Evolutionary conservation across 30 jellyfish, hydroid and myxozoan genomes (phyloP).

Genomic region (Mastigias papua): DNA sequence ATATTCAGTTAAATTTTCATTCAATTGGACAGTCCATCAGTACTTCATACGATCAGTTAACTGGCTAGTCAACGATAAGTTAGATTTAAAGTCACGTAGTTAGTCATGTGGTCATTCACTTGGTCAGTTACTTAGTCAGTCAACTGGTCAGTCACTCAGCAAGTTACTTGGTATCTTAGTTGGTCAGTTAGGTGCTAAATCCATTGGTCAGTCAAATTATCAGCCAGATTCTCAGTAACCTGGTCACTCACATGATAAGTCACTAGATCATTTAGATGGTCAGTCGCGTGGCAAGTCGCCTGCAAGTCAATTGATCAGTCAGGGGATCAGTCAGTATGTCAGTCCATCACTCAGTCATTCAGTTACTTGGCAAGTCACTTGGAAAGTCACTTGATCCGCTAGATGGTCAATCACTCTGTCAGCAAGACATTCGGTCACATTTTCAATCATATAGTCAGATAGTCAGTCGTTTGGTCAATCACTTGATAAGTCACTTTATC

Average conservation of each 20-base stretch:
- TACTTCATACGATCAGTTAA: too few relatives aligned
- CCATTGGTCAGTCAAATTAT: constrained; percentile 2
- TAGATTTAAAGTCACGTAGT: not conserved
- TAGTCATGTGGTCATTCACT: not conserved
- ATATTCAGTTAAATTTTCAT: not conserved
- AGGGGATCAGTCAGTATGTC: not conserved
- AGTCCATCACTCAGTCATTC: not conserved
- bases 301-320: not conserved
- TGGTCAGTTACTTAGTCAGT: not conserved
- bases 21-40: not conserved
- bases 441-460: not conserved
- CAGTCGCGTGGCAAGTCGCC: not conserved
- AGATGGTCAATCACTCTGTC: not conserved
- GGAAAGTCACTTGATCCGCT: not conserved
- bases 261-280: too few relatives aligned
- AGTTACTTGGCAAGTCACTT: not conserved
- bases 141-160: not conserved
- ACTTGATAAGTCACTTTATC: not conserved
- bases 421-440: not conserved
- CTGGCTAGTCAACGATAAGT: not conserved
- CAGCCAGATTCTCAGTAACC: too few relatives aligned
- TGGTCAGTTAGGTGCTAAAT: not conserved
- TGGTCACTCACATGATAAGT: too few relatives aligned
- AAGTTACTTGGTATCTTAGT: too few relatives aligned
- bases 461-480: not conserved